Percentiles rank a stretch among this genome's conserved stretches.
These are phyloP conservation scores for Pemphigus obesinymphae DNA, from an alignment of 1,140 invertebrate species.

Conservation along the genomic window DNA sequence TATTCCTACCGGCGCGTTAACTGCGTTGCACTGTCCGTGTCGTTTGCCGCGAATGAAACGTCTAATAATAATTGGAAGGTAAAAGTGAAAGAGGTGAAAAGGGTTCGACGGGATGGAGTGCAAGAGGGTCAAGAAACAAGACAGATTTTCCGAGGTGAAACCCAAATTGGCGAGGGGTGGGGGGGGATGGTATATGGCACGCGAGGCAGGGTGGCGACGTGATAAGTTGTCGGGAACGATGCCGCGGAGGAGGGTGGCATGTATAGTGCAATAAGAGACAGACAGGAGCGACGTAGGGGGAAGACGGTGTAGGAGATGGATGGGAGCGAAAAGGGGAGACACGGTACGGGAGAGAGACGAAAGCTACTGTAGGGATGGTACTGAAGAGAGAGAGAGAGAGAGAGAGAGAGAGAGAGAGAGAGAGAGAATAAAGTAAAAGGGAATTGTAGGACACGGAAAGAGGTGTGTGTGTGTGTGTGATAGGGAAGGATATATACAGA, in stretches of 20 bases:
- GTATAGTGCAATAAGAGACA: neutral
- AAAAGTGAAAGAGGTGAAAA: conserved; percentile 5
- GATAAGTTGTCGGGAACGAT: neutral
- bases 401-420: neutral
- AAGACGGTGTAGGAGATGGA: neutral
- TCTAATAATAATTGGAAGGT: neutral
- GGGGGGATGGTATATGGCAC: neutral
- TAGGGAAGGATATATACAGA: too few relatives aligned
- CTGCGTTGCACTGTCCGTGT: neutral
- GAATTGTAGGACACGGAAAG: too few relatives aligned
- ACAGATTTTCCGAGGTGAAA: conserved; percentile 24
- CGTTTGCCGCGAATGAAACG: neutral
- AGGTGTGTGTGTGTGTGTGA: too few relatives aligned
- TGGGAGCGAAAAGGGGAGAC: neutral
- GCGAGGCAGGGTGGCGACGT: neutral
- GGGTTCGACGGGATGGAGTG: neutral
- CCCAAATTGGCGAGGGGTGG: neutral
- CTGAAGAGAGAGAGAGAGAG: neutral
- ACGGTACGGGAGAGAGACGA: neutral
- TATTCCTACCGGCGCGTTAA: neutral
- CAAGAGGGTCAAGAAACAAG: neutral
- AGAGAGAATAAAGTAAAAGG: neutral
- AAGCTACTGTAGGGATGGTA: too few relatives aligned
- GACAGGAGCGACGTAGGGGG: neutral
- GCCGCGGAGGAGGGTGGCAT: neutral